Conservation (phyloP, 2,888 invertebrate genomes). For the Xylocampa areola region DNA sequence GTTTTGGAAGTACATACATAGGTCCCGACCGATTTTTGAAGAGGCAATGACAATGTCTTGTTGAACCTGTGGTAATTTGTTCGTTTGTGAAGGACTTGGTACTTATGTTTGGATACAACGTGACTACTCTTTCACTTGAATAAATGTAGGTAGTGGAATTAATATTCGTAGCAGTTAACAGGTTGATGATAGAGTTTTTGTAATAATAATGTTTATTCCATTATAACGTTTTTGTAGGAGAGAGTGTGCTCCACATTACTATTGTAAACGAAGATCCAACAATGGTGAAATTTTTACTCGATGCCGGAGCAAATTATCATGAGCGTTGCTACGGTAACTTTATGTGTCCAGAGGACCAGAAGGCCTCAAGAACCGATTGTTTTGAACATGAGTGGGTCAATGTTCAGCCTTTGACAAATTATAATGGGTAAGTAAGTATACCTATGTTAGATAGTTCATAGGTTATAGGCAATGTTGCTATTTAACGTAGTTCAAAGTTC, state of each 20-base stretch:
- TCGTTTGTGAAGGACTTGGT: too few species aligned
- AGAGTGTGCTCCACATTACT: slow-evolving; percentile 98
- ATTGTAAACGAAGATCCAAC: slow-evolving; percentile 99
- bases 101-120: too few species aligned
- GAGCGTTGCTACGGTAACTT: slow-evolving; percentile 98
- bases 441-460: too few species aligned
- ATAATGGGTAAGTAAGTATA: slow-evolving; percentile 82
- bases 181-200: background rate
- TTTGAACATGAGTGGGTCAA: slow-evolving; percentile 97
- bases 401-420: slow-evolving; percentile 94
- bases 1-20: too few species aligned
- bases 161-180: too few species aligned
- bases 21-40: too few species aligned
- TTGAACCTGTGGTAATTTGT: too few species aligned
- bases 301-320: slow-evolving; percentile 97
- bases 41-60: too few species aligned
- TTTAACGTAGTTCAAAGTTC: too few species aligned
- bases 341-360: slow-evolving; percentile 99
- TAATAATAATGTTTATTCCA: background rate
- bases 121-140: too few species aligned
- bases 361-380: slow-evolving; percentile 95
- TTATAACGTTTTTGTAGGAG: slow-evolving; percentile 89
- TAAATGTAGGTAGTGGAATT: too few species aligned
- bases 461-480: too few species aligned
- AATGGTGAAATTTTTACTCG: slow-evolving; percentile 98